Percentiles rank a stretch among this genome's conserved stretches.
These are phyloP conservation scores for Argya squamiceps DNA, from an alignment of 2,797 vertebrate genomes.

Conservation along the genomic window DNA sequence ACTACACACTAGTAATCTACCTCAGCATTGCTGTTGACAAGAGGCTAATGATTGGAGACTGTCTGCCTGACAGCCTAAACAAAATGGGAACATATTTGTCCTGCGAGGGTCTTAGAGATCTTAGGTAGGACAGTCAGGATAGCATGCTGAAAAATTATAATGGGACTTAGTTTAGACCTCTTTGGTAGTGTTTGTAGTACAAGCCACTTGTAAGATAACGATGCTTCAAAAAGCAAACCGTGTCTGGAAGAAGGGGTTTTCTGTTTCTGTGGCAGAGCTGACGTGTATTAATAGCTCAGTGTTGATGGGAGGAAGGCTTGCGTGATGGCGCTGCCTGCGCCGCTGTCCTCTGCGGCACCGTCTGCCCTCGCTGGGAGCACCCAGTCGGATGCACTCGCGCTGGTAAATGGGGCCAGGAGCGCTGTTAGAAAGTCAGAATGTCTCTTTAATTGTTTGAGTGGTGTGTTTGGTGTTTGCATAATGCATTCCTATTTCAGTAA, in stretches of 20 bases:
- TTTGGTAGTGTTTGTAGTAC: neutral
- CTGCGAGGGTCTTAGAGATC: slow-evolving; percentile 7
- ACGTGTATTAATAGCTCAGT: neutral
- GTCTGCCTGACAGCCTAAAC: slow-evolving; percentile 80
- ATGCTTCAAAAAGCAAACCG: accelerated
- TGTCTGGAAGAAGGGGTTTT: neutral
- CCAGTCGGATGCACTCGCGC: accelerated
- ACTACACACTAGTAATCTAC: slow-evolving; percentile 80
- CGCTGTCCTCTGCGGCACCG: neutral
- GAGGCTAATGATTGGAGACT: slow-evolving; percentile 85
- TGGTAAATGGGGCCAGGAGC: neutral
- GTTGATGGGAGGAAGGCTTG: neutral
- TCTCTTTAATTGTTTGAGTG: neutral
- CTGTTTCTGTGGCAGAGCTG: neutral
- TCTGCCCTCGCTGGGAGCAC: neutral
- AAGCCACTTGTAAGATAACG: neutral
- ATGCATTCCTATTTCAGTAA: neutral
- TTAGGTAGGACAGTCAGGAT: neutral
- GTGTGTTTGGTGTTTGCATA: neutral
- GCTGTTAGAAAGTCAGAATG: neutral
- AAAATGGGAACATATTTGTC: slow-evolving; percentile 47
- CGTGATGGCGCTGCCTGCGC: neutral
- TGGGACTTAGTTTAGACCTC: neutral
- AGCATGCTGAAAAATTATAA: neutral
- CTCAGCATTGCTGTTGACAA: slow-evolving; percentile 83